Evolutionary conservation across 2,888 invertebrate species (phyloP), one percentile per base, ranked within the genome.

Genomic region (Azorinus chamasolen): DNA sequence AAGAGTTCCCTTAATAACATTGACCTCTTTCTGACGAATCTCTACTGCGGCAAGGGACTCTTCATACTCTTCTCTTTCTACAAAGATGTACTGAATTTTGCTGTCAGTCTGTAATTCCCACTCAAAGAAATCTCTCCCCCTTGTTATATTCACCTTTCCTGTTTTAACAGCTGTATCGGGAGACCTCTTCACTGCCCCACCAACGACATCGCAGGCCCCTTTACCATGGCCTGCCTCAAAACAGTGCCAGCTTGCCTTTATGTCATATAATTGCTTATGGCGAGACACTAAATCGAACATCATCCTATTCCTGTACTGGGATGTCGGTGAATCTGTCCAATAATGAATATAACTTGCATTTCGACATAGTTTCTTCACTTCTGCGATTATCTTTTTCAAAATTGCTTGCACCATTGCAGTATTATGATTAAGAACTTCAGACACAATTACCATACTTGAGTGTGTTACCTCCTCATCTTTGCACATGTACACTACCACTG

Each of bases 161-260:
- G 57, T 37, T 39, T 48, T 39, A 12, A 55, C n/a, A n/a, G 64
- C 64, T n/a, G 54, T 64, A 20, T 64, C 64, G 10, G 64, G 54
- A 16, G 63, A 55, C 27, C 70, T 54, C 41, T 62, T 70, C 14
- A 63, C 63, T 1, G 18, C 63, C 3, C 70, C 70, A 16, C 63
- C 63, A 14, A 63, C 58, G 2, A 62, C 70, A 27, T 70, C 70
- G 25, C 63, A 70, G 1, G 70, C 63, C 0, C 70, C 55, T n/a
- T 70, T 70, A 1, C 63, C 70, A 41, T 70, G 70, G 3, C 70
- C 62, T 16, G 41, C 37, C 37, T 70, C 62, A 55, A 70, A 70
- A 20, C 25, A 70, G 1, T 70, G 55, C 70, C 70, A 63, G 22
- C 45, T 64, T 55, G 64, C 64, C 32, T 64, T 14, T n/a, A 64